Evolutionary conservation across 1,140 invertebrate species (phyloP).

Genomic region (Nebria ingens): DNA sequence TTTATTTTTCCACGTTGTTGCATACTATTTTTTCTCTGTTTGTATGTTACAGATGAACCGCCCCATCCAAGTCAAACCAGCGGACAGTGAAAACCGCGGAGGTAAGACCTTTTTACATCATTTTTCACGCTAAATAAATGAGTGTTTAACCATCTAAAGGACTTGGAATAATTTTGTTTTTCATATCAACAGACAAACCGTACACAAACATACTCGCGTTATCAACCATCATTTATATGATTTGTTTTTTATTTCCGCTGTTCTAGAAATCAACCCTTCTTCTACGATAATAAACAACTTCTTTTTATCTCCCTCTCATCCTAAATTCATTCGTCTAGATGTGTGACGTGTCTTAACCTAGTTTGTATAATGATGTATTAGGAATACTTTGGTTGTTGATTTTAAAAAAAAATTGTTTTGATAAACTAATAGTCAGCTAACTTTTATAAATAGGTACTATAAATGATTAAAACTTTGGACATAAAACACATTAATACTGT

Average conservation of each 20-base stretch:
- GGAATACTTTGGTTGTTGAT: too few species aligned
- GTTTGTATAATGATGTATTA: background rate
- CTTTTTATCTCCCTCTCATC: background rate
- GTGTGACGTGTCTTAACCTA: background rate
- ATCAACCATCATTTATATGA: background rate
- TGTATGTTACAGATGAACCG: slow-evolving; percentile 89
- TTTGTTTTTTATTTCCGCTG: slow-evolving; percentile 6
- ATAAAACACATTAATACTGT: too few species aligned
- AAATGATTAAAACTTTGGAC: too few species aligned
- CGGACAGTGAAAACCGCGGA: slow-evolving; percentile 97
- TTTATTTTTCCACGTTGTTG: too few species aligned
- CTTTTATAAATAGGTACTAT: background rate
- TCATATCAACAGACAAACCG: background rate
- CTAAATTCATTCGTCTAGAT: slow-evolving; percentile 4
- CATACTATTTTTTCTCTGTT: background rate
- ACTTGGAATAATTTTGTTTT: background rate
- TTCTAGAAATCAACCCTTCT: background rate
- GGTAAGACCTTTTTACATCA: slow-evolving; percentile 50
- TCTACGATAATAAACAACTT: background rate
- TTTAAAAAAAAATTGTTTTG: too few species aligned
- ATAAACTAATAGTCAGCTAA: background rate
- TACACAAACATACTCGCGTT: background rate
- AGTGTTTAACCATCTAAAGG: background rate
- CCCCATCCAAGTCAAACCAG: slow-evolving; percentile 98
- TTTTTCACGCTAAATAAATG: background rate